Conservation (phyloP, 2,888 invertebrate genomes). For the Branchipolynoe longqiensis region DNA sequence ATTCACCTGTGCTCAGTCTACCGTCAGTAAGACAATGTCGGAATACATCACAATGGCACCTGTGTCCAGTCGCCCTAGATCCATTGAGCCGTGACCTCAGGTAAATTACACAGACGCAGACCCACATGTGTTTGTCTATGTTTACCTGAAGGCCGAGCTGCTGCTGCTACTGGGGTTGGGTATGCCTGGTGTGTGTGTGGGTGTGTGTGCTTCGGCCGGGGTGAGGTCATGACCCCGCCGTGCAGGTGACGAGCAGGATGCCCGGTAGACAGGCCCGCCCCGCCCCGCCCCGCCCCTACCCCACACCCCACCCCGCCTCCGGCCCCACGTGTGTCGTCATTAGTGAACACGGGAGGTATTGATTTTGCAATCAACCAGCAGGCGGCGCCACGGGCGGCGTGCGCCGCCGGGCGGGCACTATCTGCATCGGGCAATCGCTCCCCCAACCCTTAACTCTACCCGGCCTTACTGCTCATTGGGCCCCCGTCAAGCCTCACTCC, state of each 20-base stretch:
- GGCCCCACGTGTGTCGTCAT: conserved; percentile 26
- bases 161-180: background rate
- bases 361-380: conserved; percentile 13
- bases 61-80: too few relatives aligned
- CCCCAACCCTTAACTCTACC: too few relatives aligned
- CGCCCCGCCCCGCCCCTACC: too few relatives aligned
- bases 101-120: too few relatives aligned
- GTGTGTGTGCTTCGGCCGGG: too few relatives aligned
- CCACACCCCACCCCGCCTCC: too few relatives aligned
- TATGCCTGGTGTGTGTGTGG: background rate
- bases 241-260: conserved; percentile 17
- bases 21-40: background rate
- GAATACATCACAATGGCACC: too few relatives aligned
- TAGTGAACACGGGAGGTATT: conserved; percentile 17
- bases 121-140: too few relatives aligned
- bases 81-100: too few relatives aligned
- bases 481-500: background rate
- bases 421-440: too few relatives aligned
- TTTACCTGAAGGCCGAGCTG: background rate
- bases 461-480: background rate
- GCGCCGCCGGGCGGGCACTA: background rate
- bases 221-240: background rate
- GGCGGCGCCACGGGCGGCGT: background rate
- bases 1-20: background rate
- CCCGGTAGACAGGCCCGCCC: background rate